phyloP scores from a whole-genome alignment of 2,113 vertebrate genomes.

The Rhineura floridana region DNA sequence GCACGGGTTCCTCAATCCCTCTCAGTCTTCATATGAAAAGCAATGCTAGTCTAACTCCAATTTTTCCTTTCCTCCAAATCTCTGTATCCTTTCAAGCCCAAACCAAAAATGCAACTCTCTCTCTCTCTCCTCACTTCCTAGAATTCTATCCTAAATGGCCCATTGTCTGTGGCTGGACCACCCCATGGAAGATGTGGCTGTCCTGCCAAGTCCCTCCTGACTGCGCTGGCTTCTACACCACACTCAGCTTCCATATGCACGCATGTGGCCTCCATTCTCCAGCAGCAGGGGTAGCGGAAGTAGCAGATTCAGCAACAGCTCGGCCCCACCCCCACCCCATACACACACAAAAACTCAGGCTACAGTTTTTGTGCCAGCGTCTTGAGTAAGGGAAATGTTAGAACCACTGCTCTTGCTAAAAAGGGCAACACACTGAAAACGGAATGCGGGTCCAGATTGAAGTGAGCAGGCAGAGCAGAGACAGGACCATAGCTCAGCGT shows the following conservation, averaged over 20 bases:
- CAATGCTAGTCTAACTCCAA: background rate
- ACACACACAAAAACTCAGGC: background rate
- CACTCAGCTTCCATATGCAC: background rate
- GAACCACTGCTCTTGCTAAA: constrained; percentile 15
- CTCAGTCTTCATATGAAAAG: background rate
- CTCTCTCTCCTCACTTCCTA: too few species aligned
- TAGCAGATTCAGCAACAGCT: background rate
- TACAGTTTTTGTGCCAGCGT: background rate
- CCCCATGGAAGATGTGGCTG: background rate
- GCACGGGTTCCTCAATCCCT: too few species aligned
- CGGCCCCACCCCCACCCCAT: too few species aligned
- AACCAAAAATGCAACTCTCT: background rate
- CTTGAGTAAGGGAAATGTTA: too few species aligned
- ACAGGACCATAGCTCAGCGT: too few species aligned
- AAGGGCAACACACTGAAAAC: background rate
- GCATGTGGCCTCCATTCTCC: background rate
- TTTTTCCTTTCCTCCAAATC: background rate
- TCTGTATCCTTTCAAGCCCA: background rate
- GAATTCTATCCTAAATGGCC: background rate
- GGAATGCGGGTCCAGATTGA: background rate
- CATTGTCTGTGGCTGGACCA: background rate
- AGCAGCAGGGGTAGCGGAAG: background rate
- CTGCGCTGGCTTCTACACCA: background rate
- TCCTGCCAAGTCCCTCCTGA: background rate
- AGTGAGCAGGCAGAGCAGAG: background rate